These are phyloP conservation scores for Gonocerus acuteangulatus DNA, from an alignment of 2,888 invertebrate genomes.

Conservation along the genomic window DNA sequence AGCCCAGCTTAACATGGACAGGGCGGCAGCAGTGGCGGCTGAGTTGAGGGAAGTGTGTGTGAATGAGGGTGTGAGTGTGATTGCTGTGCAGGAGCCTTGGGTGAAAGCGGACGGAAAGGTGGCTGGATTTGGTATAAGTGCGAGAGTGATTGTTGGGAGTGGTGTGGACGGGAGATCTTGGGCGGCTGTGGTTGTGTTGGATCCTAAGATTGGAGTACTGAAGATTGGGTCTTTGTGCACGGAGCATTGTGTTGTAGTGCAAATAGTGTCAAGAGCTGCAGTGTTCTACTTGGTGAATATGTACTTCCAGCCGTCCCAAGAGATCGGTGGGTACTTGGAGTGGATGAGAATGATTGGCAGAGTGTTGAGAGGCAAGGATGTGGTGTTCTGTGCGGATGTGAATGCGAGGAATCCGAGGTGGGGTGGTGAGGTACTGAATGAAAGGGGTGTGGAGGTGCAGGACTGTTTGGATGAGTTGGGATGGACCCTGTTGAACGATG, in stretches of 20 bases:
- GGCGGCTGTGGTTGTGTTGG: neutral
- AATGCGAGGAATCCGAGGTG: conserved; percentile 3
- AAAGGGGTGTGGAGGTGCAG: neutral
- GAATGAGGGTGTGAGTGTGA: no score
- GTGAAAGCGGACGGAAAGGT: neutral
- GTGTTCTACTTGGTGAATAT: neutral
- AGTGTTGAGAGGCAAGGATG: neutral
- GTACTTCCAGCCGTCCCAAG: neutral
- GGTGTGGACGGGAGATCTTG: neutral
- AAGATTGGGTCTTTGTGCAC: neutral
- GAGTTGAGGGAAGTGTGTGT: no score
- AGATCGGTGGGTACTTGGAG: neutral
- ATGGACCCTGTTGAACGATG: neutral
- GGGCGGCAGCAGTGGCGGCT: no score
- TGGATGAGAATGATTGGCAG: neutral
- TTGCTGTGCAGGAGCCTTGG: no score
- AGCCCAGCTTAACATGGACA: neutral
- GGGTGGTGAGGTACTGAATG: neutral
- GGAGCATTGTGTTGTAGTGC: neutral
- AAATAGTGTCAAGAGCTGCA: neutral
- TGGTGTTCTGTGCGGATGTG: neutral
- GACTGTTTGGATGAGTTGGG: neutral
- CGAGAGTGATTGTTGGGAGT: neutral
- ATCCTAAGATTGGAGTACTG: neutral
- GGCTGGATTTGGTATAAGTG: neutral